Conservation (phyloP, 2,113 vertebrate species). For the Copsychus sechellarum region DNA sequence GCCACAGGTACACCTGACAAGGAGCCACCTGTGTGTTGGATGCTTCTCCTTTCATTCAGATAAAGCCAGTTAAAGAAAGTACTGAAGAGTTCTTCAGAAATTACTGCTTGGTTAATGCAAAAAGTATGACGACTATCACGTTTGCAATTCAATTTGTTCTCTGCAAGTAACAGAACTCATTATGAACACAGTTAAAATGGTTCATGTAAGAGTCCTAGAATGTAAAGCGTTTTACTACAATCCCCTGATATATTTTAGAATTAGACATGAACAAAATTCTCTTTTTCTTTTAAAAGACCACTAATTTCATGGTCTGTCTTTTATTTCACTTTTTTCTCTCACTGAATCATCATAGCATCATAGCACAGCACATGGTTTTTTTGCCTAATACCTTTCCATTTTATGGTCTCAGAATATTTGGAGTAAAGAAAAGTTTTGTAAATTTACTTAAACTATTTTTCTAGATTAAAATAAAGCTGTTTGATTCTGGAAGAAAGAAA, state of each 20-base stretch:
- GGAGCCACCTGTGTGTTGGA: neutral
- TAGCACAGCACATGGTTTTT: neutral
- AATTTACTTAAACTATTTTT: neutral
- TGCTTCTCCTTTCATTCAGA: neutral
- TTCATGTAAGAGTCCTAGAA: neutral
- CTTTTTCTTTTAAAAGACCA: neutral
- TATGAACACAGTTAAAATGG: neutral
- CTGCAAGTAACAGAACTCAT: neutral
- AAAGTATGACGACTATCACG: neutral
- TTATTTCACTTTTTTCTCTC: neutral
- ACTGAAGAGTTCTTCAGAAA: neutral
- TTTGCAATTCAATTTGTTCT: neutral
- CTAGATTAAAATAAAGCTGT: neutral
- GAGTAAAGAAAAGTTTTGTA: neutral
- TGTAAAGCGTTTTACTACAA: neutral
- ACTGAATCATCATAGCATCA: neutral
- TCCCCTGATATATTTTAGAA: neutral
- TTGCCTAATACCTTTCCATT: neutral
- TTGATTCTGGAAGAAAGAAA: neutral
- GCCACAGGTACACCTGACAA: conserved; percentile 81
- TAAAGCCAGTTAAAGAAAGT: neutral
- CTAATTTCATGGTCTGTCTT: neutral
- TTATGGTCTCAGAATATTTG: neutral
- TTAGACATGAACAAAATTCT: neutral
- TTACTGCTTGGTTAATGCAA: neutral